phyloP scores from a whole-genome alignment of 92 coral and sea anemone genomes.

The Paramuricea clavata region DNA sequence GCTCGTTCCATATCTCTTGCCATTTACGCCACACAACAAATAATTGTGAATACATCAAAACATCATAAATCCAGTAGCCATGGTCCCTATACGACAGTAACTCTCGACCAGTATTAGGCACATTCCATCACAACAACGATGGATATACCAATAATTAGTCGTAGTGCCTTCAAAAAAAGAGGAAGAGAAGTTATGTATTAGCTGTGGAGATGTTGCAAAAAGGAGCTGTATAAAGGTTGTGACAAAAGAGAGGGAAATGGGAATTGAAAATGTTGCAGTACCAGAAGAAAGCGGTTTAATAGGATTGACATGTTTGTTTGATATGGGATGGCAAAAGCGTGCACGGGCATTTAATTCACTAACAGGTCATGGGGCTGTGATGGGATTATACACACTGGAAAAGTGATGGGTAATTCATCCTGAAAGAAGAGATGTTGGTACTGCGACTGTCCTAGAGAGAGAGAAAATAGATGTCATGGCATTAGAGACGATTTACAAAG shows the following conservation, averaged over 20 bases:
- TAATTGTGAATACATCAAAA: neutral
- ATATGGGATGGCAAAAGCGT: constrained; percentile 7
- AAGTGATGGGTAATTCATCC: too few relatives aligned
- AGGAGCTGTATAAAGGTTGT: neutral
- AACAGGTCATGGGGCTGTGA: constrained; percentile 9
- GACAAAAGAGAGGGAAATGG: neutral
- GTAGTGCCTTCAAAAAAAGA: neutral
- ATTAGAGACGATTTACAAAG: neutral
- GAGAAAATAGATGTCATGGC: neutral
- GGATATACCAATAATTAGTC: neutral
- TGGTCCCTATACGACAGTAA: neutral
- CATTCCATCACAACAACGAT: constrained; percentile 9
- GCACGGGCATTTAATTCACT: neutral
- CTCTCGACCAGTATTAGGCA: constrained; percentile 5
- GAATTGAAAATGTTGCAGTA: neutral
- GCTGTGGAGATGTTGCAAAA: neutral
- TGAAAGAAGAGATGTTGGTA: neutral
- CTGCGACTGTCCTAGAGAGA: neutral
- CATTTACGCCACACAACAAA: neutral
- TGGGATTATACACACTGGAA: too few relatives aligned
- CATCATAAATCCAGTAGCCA: neutral
- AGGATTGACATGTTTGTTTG: neutral
- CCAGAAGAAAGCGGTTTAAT: neutral
- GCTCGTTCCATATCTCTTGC: neutral
- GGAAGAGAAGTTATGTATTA: neutral